These are phyloP conservation scores for Polyommatus icarus DNA, from an alignment of 2,888 invertebrate genomes.

Conservation along the genomic window DNA sequence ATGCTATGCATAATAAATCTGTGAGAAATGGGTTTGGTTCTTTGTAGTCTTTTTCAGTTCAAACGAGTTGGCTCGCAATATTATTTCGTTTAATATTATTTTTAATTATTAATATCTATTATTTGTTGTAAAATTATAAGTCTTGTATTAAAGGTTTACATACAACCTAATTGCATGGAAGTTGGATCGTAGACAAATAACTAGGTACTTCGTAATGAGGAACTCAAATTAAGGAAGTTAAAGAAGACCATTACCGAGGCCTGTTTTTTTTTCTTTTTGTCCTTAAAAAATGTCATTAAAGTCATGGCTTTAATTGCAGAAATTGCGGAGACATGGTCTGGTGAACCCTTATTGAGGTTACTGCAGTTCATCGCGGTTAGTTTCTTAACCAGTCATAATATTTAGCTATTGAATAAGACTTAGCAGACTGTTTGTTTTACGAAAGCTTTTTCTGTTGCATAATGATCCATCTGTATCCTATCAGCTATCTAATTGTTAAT, in stretches of 20 bases:
- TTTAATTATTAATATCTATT: too few relatives aligned
- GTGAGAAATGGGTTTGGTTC: not conserved
- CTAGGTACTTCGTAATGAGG: not conserved
- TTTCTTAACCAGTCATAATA: conserved; percentile 15
- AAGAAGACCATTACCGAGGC: not conserved
- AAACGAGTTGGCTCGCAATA: not conserved
- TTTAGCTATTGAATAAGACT: conserved; percentile 20
- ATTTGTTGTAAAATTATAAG: too few relatives aligned
- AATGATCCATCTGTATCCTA: conserved; percentile 19
- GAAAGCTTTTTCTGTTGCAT: conserved; percentile 26
- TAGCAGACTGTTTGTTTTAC: conserved; percentile 24
- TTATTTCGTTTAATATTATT: too few relatives aligned
- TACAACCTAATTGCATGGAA: too few relatives aligned
- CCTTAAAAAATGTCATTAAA: not conserved
- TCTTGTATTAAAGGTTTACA: too few relatives aligned
- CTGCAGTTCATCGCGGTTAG: not conserved
- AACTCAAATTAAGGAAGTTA: not conserved
- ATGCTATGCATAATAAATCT: conserved; percentile 22
- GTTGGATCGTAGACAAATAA: not conserved
- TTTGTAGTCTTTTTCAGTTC: not conserved
- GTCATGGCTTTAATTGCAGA: not conserved
- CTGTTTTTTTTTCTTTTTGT: not conserved
- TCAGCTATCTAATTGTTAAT: not conserved
- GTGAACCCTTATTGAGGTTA: conserved; percentile 3
- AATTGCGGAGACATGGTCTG: conserved; percentile 9